These are phyloP conservation scores for Crotalus viridis DNA, from an alignment of 2,113 vertebrate species.

Conservation along the genomic window DNA sequence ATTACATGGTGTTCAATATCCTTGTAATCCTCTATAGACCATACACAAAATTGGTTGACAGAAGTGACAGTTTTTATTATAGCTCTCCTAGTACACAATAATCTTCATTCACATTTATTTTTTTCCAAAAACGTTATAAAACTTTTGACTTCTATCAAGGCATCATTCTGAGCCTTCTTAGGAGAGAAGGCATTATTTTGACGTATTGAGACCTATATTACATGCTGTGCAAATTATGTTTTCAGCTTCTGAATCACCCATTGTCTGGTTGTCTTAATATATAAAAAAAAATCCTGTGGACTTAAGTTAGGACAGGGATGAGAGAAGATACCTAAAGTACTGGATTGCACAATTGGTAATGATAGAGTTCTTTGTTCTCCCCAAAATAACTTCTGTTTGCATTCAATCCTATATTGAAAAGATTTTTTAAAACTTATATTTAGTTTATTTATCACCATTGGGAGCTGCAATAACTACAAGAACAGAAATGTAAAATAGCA, in stretches of 20 bases:
- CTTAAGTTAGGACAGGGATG: conserved; percentile 23
- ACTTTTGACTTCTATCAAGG: conserved; percentile 60
- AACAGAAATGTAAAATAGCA: conserved; percentile 18
- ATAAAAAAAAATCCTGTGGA: conserved; percentile 24
- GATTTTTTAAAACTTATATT: not conserved
- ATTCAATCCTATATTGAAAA: not conserved
- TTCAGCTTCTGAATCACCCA: conserved; percentile 52
- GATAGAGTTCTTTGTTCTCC: not conserved
- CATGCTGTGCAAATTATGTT: conserved; percentile 48
- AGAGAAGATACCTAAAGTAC: not conserved
- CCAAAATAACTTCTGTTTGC: not conserved
- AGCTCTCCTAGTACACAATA: conserved; percentile 70
- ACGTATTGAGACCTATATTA: conserved; percentile 13
- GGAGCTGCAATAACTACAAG: not conserved
- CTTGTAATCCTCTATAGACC: conserved; percentile 69
- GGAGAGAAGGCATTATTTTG: conserved; percentile 51
- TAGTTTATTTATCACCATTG: conserved; percentile 14
- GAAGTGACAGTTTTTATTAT: conserved; percentile 73
- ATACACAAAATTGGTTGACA: conserved; percentile 63
- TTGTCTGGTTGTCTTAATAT: conserved; percentile 53
- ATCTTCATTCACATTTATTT: conserved; percentile 69
- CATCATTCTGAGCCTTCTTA: conserved; percentile 58
- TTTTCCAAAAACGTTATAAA: conserved; percentile 63
- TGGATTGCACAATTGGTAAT: not conserved
- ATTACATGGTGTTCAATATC: conserved; percentile 68